These are phyloP conservation scores for Cyrtodaria siliqua DNA, from an alignment of 2,888 invertebrate species.

Conservation along the genomic window DNA sequence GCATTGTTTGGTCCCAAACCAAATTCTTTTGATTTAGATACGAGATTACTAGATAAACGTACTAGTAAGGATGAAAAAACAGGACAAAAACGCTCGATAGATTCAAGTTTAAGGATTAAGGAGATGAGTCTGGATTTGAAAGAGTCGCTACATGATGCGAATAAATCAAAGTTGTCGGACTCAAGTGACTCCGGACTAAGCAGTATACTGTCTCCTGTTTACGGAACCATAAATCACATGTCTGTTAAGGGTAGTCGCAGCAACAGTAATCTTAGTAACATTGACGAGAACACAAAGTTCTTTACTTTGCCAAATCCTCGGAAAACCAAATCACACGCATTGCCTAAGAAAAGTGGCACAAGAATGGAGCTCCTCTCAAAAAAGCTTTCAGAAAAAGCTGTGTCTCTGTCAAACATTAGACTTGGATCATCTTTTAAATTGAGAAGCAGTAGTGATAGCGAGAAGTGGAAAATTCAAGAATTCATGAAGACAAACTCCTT, in stretches of 20 bases:
- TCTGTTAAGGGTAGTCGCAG: constrained; percentile 1
- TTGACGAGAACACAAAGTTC: constrained; percentile 36
- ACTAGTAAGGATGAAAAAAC: constrained; percentile 13
- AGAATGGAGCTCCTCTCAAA: constrained; percentile 54
- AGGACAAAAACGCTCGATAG: constrained; percentile 47
- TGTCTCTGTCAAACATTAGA: constrained; percentile 48
- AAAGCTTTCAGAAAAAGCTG: constrained; percentile 51
- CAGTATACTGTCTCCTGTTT: constrained; percentile 47
- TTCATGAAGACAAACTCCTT: constrained; percentile 50
- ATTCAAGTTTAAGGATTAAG: constrained; percentile 49
- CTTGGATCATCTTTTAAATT: constrained; percentile 56
- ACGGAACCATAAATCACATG: constrained; percentile 23
- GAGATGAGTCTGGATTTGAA: constrained; percentile 33
- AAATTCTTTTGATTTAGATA: constrained; percentile 6
- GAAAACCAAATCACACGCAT: constrained; percentile 30
- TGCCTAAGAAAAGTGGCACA: constrained; percentile 29
- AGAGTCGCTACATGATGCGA: not conserved
- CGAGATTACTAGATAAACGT: constrained; percentile 1
- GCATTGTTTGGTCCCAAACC: constrained; percentile 8
- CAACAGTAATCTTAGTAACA: constrained; percentile 8
- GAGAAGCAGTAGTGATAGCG: constrained; percentile 52
- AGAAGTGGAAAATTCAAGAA: constrained; percentile 35
- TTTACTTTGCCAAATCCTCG: constrained; percentile 53
- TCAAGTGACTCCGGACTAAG: constrained; percentile 46
- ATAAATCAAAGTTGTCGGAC: constrained; percentile 13